Evolutionary conservation across 2,888 invertebrate genomes (phyloP).

Genomic region (Synergus gifuensis): DNA sequence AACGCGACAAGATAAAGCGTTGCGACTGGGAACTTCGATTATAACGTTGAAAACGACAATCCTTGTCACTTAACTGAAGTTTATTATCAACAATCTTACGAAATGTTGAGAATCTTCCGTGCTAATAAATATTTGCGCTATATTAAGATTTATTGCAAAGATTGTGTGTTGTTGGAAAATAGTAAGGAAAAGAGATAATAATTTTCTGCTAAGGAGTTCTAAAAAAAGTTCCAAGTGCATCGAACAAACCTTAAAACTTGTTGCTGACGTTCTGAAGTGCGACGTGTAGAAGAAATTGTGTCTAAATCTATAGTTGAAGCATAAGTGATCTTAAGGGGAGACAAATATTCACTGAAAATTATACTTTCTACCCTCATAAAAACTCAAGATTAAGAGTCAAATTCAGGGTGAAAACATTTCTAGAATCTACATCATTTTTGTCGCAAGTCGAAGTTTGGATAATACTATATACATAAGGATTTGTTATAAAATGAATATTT

Average conservation of each 20-base stretch:
- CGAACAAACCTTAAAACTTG: slow-evolving; percentile 40
- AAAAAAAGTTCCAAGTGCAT: slow-evolving; percentile 3
- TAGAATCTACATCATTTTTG: no score
- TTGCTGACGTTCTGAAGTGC: slow-evolving; percentile 26
- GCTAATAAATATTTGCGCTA: slow-evolving; percentile 6
- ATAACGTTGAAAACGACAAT: slow-evolving; percentile 12
- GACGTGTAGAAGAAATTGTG: slow-evolving; percentile 39
- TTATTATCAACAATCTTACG: neutral
- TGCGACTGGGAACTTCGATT: slow-evolving; percentile 31
- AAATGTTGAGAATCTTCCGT: neutral
- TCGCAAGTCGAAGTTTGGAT: no score
- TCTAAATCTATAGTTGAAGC: slow-evolving; percentile 36
- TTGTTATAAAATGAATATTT: no score
- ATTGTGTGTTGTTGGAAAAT: neutral
- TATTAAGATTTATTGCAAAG: neutral
- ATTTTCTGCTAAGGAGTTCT: neutral
- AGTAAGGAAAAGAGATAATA: neutral
- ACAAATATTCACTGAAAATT: neutral
- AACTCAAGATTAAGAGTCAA: neutral
- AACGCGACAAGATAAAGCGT: neutral
- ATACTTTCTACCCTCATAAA: neutral
- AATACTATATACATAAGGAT: no score
- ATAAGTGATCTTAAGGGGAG: slow-evolving; percentile 27
- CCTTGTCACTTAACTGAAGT: slow-evolving; percentile 19
- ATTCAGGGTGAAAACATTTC: no score